Evolutionary conservation across 2,888 invertebrate species (phyloP).

Genomic region (Hirudinaria manillensis): DNA sequence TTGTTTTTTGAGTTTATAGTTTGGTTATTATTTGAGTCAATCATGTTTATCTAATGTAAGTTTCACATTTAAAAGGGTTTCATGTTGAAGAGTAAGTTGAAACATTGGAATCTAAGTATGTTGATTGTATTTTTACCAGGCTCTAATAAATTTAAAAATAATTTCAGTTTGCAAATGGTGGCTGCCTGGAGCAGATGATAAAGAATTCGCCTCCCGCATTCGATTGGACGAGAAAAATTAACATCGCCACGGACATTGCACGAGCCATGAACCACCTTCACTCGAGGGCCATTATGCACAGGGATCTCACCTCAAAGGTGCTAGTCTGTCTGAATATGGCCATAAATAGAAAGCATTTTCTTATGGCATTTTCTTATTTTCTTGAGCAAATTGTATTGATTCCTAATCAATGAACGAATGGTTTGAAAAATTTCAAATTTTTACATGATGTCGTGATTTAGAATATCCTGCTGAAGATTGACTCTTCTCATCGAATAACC

Average conservation of each 20-base stretch:
- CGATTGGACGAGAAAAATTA: slow-evolving; percentile 73
- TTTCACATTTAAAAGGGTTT: no score
- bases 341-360: not conserved
- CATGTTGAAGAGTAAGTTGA: no score
- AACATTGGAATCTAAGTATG: no score
- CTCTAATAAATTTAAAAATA: slow-evolving; percentile 19
- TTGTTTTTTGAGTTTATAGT: not conserved
- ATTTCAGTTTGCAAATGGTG: slow-evolving; percentile 78
- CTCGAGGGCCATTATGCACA: slow-evolving; percentile 82
- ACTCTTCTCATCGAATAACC: slow-evolving; percentile 61
- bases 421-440: not conserved
- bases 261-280: slow-evolving; percentile 85
- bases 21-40: no score
- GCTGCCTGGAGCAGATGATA: slow-evolving; percentile 84
- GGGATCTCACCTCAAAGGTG: slow-evolving; percentile 90
- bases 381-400: not conserved
- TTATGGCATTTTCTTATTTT: not conserved
- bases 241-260: slow-evolving; percentile 79
- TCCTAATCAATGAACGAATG: not conserved
- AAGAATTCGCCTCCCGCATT: slow-evolving; percentile 65
- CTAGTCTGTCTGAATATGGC: slow-evolving; percentile 31
- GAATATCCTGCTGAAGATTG: slow-evolving; percentile 79
- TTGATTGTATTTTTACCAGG: not conserved
- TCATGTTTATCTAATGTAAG: no score
- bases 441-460: slow-evolving; percentile 51